A percentile compares a stretch with the other conserved stretches of the same genome.
Conservation (phyloP, 2,888 invertebrate species). For the Nineta flava region DNA sequence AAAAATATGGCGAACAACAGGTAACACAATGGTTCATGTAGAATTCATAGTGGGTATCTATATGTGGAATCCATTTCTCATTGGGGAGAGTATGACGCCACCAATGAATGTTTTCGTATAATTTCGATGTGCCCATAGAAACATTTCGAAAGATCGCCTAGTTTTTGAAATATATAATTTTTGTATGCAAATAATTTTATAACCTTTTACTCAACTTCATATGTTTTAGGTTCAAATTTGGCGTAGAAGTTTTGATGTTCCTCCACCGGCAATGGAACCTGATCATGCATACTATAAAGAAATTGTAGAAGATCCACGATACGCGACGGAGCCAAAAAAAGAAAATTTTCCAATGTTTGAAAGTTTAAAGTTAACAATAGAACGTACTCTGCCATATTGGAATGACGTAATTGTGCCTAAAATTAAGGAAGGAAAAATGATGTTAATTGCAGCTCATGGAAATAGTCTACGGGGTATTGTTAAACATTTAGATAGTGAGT, state of each 20-base stretch:
- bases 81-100: too few species aligned
- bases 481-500: conserved; percentile 60
- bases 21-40: background rate
- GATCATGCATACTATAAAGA: conserved; percentile 61
- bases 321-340: conserved; percentile 48
- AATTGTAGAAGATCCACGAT: conserved; percentile 63
- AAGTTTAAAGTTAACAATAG: conserved; percentile 70
- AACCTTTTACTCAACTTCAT: too few species aligned
- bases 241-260: conserved; percentile 73
- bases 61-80: too few species aligned
- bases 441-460: conserved; percentile 78
- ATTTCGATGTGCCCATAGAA: too few species aligned
- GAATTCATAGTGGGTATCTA: too few species aligned
- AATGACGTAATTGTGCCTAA: conserved; percentile 74
- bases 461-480: conserved; percentile 79
- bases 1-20: conserved; percentile 48
- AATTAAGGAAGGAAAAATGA: conserved; percentile 64
- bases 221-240: conserved; percentile 66
- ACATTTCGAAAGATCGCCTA: too few species aligned
- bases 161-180: too few species aligned
- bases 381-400: conserved; percentile 78
- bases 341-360: conserved; percentile 74
- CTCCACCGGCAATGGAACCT: conserved; percentile 70
- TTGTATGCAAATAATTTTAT: too few species aligned
- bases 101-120: too few species aligned